phyloP scores from a whole-genome alignment of 2,888 invertebrate genomes.

The Papilio gigon region DNA sequence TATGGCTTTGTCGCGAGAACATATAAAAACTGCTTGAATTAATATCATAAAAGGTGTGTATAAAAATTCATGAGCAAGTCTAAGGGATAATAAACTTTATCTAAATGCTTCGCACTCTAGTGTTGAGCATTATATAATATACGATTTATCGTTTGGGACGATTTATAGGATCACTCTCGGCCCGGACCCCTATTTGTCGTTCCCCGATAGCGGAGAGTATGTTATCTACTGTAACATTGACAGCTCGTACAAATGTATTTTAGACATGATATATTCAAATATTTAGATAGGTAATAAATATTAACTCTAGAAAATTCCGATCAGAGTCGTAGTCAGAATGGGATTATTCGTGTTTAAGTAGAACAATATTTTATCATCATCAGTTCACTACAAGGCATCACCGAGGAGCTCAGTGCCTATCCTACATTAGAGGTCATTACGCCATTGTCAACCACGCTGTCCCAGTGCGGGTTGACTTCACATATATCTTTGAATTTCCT shows the following conservation, averaged over 20 bases:
- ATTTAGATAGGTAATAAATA: not conserved
- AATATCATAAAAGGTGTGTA: too few relatives aligned
- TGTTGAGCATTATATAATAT: constrained; percentile 10
- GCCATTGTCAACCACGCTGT: too few relatives aligned
- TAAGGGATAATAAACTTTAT: constrained; percentile 10
- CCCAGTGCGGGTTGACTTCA: too few relatives aligned
- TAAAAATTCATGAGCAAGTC: constrained; percentile 8
- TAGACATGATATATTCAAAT: not conserved
- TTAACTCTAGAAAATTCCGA: not conserved
- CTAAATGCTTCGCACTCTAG: constrained; percentile 19
- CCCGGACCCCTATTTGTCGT: constrained; percentile 27
- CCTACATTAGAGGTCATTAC: too few relatives aligned
- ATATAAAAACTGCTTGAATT: too few relatives aligned
- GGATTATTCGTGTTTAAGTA: too few relatives aligned
- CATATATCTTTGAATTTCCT: too few relatives aligned
- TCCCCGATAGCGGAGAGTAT: constrained; percentile 5
- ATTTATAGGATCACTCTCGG: constrained; percentile 20
- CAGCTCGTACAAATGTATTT: constrained; percentile 11
- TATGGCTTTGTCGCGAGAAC: too few relatives aligned
- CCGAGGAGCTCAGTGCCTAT: too few relatives aligned
- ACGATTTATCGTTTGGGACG: constrained; percentile 22
- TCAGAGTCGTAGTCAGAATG: too few relatives aligned
- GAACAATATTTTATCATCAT: too few relatives aligned
- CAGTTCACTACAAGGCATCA: too few relatives aligned
- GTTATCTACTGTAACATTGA: constrained; percentile 1